These are phyloP conservation scores for Osmerus eperlanus DNA, from an alignment of 2,113 vertebrate species.

Conservation along the genomic window DNA sequence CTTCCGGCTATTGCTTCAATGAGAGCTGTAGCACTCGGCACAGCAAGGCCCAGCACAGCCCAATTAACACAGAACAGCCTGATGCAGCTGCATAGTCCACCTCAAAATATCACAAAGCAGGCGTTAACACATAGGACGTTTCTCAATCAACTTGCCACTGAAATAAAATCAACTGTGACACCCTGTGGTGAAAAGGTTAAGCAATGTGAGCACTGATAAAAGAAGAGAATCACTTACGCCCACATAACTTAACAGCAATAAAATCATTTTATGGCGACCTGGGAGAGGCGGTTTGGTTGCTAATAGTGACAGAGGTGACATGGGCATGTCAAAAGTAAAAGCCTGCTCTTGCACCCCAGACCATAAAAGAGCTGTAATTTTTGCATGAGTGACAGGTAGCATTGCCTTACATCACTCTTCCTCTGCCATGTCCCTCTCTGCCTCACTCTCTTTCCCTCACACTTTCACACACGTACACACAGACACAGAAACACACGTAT, in stretches of 20 bases:
- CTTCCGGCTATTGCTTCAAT: conserved; percentile 6
- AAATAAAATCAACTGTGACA: not conserved
- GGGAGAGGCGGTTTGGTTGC: conserved; percentile 19
- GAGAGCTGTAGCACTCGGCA: conserved; percentile 2
- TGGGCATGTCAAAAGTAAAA: conserved; percentile 38
- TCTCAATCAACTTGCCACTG: not conserved
- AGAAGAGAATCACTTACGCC: not conserved
- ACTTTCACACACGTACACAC: not conserved
- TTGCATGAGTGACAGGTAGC: conserved; percentile 42
- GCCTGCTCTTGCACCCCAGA: conserved; percentile 22
- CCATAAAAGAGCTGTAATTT: conserved; percentile 39
- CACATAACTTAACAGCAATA: conserved; percentile 8
- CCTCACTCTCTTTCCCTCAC: conserved; percentile 16
- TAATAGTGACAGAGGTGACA: conserved; percentile 37
- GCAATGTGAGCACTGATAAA: not conserved
- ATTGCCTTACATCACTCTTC: conserved; percentile 32
- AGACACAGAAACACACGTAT: not conserved
- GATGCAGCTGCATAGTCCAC: too few species aligned
- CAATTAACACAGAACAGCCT: not conserved
- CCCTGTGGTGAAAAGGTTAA: not conserved
- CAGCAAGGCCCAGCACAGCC: conserved; percentile 5
- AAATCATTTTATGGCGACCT: conserved; percentile 25
- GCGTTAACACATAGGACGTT: too few species aligned
- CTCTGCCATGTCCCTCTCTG: not conserved
- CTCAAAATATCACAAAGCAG: too few species aligned